Conservation (phyloP, 2,888 invertebrate species). For the Agonopterix subpropinquella region DNA sequence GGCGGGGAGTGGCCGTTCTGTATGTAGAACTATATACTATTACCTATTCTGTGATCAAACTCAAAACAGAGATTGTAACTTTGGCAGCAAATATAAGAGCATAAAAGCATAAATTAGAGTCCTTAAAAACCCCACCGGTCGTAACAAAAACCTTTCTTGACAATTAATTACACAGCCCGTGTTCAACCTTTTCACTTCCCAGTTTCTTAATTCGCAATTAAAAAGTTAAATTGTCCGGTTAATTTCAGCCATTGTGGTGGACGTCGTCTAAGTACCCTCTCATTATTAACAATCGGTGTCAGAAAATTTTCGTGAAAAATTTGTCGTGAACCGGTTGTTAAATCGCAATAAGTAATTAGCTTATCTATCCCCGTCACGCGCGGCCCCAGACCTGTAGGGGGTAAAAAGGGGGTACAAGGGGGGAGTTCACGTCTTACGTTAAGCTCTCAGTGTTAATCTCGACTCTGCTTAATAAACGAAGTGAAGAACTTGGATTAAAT, state of each 20-base stretch:
- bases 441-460: constrained; percentile 58
- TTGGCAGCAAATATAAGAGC: too few species aligned
- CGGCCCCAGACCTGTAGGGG: constrained; percentile 11
- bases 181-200: constrained; percentile 57
- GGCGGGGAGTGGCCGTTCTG: too few species aligned
- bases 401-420: constrained; percentile 19
- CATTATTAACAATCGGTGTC: constrained; percentile 56
- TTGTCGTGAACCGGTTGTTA: constrained; percentile 47
- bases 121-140: constrained; percentile 5
- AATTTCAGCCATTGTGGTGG: constrained; percentile 66
- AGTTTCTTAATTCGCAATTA: constrained; percentile 67
- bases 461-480: constrained; percentile 57
- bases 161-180: constrained; percentile 47
- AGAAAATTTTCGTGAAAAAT: constrained; percentile 55
- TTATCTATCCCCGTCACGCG: constrained; percentile 65
- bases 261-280: constrained; percentile 37
- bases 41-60: too few species aligned
- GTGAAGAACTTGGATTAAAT: constrained; percentile 50
- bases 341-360: constrained; percentile 68
- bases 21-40: too few species aligned
- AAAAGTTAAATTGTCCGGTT: constrained; percentile 71
- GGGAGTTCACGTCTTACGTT: constrained; percentile 43
- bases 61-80: too few species aligned
- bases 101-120: constrained; percentile 1
- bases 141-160: constrained; percentile 32